Base-by-base conservation (phyloP, 2,113 vertebrate genomes). In the Campylomormyrus numenius region DNA sequence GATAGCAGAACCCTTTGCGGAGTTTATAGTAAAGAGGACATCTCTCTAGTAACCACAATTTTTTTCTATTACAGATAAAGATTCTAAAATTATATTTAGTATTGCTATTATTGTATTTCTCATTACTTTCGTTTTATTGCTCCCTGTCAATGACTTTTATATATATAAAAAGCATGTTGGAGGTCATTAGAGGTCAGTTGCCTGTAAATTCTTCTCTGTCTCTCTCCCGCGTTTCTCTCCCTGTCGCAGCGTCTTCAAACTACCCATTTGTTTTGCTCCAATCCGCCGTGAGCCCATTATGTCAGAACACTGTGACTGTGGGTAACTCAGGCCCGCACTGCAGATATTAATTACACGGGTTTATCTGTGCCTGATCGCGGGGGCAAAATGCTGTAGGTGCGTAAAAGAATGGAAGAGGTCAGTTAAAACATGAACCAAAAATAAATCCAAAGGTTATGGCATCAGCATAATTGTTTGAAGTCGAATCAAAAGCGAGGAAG, bases 11-110 rank as follows among this genome's bases (percentile, higher is more conserved):
- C 89, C 90, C 31, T 87, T 86, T 90, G 85, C 58, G 74, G 87
- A 90, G 88, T 92, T 91, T 90, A 92, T 92, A 92, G 91, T 92
- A 93, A 93, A 88, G 91, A 93, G 93, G 93, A 89, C 93, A 92
- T 90, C 92, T 93, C 93, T 93, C 91, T 91, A 93, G 91, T 92
- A 93, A 93, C 92, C 91, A 83, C 86, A n/a, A 42, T 89, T 90
- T 92, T 86, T 77, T 90, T 92, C 92, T 92, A 92, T 92, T 92
- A 92, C 89, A 93, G 92, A 90, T 92, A 90, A 91, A 90, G 86
- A 90, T 91, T 85, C 90, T 88, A 90, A 92, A 90, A 90, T 91
- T 89, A 49, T 91, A 93, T 92, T 91, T 91, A 91, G 91, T 91
- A 89, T 90, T 92, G 85, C 90, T 88, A 90, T 93, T 91, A 90